Conservation (phyloP, 2,888 invertebrate genomes). For the Meloe dianella region DNA sequence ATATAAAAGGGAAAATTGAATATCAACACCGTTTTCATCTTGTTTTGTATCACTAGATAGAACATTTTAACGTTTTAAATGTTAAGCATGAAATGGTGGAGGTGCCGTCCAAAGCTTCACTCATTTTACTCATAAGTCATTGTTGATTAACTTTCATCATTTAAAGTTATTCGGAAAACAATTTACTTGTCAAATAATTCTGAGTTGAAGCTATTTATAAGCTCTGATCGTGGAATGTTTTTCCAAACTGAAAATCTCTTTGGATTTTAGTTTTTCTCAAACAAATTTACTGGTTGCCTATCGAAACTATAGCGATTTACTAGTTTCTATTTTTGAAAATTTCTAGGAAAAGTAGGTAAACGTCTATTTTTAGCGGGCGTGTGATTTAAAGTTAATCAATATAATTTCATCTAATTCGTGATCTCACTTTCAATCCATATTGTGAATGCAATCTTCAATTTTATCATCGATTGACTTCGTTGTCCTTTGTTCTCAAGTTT, state of each 20-base stretch:
- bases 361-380: not conserved
- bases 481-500: too few relatives aligned
- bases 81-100: not conserved
- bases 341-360: not conserved
- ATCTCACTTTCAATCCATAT: not conserved
- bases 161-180: too few relatives aligned
- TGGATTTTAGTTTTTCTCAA: too few relatives aligned
- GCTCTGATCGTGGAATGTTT: too few relatives aligned
- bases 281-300: not conserved
- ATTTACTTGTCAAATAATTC: too few relatives aligned
- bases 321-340: not conserved
- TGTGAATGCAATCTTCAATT: not conserved
- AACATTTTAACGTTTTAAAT: too few relatives aligned
- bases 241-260: too few relatives aligned
- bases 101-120: not conserved
- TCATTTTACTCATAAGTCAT: too few relatives aligned
- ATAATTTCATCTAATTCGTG: not conserved
- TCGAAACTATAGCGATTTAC: not conserved
- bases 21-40: too few relatives aligned
- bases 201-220: too few relatives aligned
- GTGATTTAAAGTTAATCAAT: not conserved
- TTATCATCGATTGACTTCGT: not conserved
- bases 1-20: not conserved
- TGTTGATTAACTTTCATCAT: too few relatives aligned
- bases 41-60: too few relatives aligned